A percentile compares a stretch with the other conserved stretches of the same genome.
phyloP scores from a whole-genome alignment of 2,888 invertebrate species.

The Blastobasis adustella region DNA sequence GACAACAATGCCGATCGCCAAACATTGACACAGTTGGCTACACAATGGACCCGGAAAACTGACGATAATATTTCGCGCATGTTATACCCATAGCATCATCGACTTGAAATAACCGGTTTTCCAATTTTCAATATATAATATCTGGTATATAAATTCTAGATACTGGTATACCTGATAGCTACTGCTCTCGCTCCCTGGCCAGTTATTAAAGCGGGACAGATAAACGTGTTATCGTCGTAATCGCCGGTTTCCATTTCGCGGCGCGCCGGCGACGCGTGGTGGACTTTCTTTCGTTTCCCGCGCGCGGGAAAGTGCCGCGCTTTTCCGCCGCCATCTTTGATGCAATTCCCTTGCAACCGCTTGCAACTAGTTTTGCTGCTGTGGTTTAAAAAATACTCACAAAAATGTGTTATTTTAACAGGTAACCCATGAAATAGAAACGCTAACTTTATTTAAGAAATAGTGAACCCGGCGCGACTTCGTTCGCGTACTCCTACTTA shows the following conservation, averaged over 20 bases:
- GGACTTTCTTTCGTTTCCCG: slow-evolving; percentile 71
- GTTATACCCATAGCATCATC: too few relatives aligned
- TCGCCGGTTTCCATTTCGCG: slow-evolving; percentile 69
- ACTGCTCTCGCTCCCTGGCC: slow-evolving; percentile 7
- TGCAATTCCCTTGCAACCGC: slow-evolving; percentile 22
- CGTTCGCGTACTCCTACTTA: too few relatives aligned
- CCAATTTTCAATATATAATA: too few relatives aligned
- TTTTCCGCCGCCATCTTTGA: slow-evolving; percentile 70
- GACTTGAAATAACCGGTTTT: too few relatives aligned
- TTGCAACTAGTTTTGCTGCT: slow-evolving; percentile 9
- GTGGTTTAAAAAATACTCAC: background rate
- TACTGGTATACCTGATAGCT: background rate
- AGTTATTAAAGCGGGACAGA: slow-evolving; percentile 42
- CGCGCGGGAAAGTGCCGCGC: slow-evolving; percentile 67
- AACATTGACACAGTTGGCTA: too few relatives aligned
- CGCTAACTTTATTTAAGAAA: too few relatives aligned
- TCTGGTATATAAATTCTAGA: too few relatives aligned
- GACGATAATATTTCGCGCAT: too few relatives aligned
- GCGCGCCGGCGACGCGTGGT: slow-evolving; percentile 21
- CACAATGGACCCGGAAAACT: too few relatives aligned
- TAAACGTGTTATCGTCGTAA: slow-evolving; percentile 59
- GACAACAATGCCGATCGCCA: too few relatives aligned
- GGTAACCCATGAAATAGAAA: too few relatives aligned
- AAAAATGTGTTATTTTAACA: background rate
- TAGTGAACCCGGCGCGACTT: too few relatives aligned